phyloP scores from a whole-genome alignment of 1,140 invertebrate species.

The Drosophila lowei region DNA sequence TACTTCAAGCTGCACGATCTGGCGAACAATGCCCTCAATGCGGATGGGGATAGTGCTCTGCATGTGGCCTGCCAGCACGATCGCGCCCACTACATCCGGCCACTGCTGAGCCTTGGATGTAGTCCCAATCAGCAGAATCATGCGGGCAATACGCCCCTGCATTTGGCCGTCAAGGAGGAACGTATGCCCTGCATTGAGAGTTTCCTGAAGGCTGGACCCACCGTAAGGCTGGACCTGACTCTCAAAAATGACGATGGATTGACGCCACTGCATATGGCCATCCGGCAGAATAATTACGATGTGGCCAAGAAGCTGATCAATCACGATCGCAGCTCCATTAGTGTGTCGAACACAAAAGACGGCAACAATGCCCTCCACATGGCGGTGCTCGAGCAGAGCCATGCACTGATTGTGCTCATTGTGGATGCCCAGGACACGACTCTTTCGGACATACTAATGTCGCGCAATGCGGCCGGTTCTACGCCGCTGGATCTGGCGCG shows the following conservation, averaged over 20 bases:
- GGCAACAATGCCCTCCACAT: slow-evolving; percentile 86
- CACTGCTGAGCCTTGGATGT: slow-evolving; percentile 82
- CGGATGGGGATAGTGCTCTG: slow-evolving; percentile 83
- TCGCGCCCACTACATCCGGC: slow-evolving; percentile 77
- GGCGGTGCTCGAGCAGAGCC: slow-evolving; percentile 83
- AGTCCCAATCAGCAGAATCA: slow-evolving; percentile 84
- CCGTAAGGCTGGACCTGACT: slow-evolving; percentile 62
- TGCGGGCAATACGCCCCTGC: slow-evolving; percentile 84
- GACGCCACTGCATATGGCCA: slow-evolving; percentile 84
- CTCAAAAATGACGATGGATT: slow-evolving; percentile 83
- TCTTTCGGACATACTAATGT: slow-evolving; percentile 52
- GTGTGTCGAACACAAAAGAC: slow-evolving; percentile 83
- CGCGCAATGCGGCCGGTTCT: slow-evolving; percentile 59
- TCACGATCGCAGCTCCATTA: slow-evolving; percentile 83
- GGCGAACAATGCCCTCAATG: slow-evolving; percentile 57
- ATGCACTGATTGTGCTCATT: slow-evolving; percentile 84
- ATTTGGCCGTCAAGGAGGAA: slow-evolving; percentile 84
- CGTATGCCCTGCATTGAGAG: slow-evolving; percentile 63
- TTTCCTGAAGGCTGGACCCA: slow-evolving; percentile 51
- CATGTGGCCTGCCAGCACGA: slow-evolving; percentile 84
- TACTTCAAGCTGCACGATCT: slow-evolving; percentile 71
- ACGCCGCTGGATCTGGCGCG: slow-evolving; percentile 70
- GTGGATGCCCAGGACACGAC: slow-evolving; percentile 74
- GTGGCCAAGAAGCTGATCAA: slow-evolving; percentile 84
- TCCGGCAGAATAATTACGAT: slow-evolving; percentile 83